These are phyloP conservation scores for Minunthozetes semirufus DNA, from an alignment of 2,888 invertebrate species.

Conservation along the genomic window DNA sequence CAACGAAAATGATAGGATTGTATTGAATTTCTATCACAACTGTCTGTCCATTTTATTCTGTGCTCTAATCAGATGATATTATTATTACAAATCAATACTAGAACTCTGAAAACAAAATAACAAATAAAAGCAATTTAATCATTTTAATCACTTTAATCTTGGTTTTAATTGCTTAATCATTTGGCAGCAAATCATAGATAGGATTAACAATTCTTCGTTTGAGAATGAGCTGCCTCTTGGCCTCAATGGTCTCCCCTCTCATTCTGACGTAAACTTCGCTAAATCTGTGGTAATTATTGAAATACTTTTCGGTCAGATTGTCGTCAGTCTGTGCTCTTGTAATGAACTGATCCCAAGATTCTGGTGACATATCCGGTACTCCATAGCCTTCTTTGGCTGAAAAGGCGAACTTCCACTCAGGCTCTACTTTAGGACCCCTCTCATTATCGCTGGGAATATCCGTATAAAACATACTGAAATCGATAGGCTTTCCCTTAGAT, in stretches of 20 bases:
- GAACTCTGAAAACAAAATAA: too few relatives aligned
- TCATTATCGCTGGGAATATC: constrained; percentile 8
- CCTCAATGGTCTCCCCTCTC: neutral
- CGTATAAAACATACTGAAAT: constrained; percentile 12
- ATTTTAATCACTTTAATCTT: too few relatives aligned
- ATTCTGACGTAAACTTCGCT: neutral
- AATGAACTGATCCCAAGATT: constrained; percentile 25
- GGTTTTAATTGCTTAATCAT: too few relatives aligned
- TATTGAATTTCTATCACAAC: too few relatives aligned
- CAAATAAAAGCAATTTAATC: too few relatives aligned
- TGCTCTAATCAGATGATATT: too few relatives aligned
- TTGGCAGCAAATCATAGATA: neutral
- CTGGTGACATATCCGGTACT: neutral
- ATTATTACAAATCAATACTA: too few relatives aligned
- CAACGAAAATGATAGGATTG: too few relatives aligned
- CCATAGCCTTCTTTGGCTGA: constrained; percentile 13
- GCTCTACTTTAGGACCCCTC: neutral
- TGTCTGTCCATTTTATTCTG: too few relatives aligned
- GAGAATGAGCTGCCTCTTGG: neutral
- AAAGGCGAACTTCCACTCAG: constrained; percentile 8
- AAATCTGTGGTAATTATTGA: constrained; percentile 13
- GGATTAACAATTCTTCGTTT: neutral
- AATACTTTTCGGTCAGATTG: constrained; percentile 10
- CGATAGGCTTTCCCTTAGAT: constrained; percentile 6
- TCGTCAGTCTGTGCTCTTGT: constrained; percentile 3